A percentile compares a stretch with the other conserved stretches of the same genome.
These are phyloP conservation scores for Melitaea cinxia DNA, from an alignment of 1,140 invertebrate species.

Conservation along the genomic window DNA sequence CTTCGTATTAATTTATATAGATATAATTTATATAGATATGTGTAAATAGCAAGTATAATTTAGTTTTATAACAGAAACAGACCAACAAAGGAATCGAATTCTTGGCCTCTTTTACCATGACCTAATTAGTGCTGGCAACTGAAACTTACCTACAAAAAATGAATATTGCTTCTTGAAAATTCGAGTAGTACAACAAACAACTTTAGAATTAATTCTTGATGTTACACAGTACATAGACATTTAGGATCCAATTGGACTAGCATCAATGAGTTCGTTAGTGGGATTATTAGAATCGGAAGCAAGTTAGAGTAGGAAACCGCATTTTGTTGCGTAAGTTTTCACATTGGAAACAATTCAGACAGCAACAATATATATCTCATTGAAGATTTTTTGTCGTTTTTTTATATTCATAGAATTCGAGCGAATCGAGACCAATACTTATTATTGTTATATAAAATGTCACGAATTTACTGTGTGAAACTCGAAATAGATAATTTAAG, in stretches of 20 bases:
- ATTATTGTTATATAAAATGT: no score
- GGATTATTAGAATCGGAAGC: background rate
- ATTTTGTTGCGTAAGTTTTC: background rate
- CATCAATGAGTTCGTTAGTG: slow-evolving; percentile 1
- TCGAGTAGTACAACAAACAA: background rate
- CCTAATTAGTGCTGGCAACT: slow-evolving; percentile 20
- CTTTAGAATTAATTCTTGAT: background rate
- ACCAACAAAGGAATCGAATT: slow-evolving; percentile 25
- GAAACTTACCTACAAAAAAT: background rate
- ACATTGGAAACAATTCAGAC: background rate
- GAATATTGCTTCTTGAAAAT: background rate
- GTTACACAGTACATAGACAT: background rate
- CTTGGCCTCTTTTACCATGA: slow-evolving; percentile 21
- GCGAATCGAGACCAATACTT: no score
- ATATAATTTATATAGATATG: no score
- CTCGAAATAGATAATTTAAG: no score
- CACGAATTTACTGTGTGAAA: no score
- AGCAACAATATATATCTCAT: background rate
- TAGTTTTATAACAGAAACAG: slow-evolving; percentile 14
- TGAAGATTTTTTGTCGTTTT: no score
- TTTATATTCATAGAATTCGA: no score
- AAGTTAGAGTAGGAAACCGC: background rate
- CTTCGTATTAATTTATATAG: no score
- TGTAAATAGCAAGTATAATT: slow-evolving; percentile 6
- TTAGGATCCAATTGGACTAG: background rate